Base-by-base conservation (phyloP, 2,797 vertebrate species). In the Anguilla megastoma region DNA sequence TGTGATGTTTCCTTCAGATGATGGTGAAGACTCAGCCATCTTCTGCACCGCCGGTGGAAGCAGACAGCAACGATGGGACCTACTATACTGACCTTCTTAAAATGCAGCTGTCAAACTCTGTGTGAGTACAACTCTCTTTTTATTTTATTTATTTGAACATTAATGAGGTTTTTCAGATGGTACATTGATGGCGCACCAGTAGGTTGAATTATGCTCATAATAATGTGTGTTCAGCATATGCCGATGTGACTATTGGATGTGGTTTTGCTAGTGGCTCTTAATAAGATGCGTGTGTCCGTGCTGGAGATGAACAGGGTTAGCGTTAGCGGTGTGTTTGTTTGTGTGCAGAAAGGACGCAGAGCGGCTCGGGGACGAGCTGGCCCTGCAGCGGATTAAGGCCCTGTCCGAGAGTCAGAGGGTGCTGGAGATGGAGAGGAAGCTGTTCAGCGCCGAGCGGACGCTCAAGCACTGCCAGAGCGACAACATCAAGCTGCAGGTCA, bases 351-450 rank as follows among this genome's bases (percentile, higher is more conserved):
- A 98, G 91, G 97, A 97, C 90, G 95, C 92, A 0, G 97, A 98
- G 92, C 94, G 95, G 48, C 91, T 96, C 48, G 96, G 96, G 90
- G 96, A 97, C 7, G 98, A 99, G 89, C 94, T 99, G 0, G 99
- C 98, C 45, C 93, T 98, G 86, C 97, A 99, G 92, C 96, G 98
- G 90, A 98, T 99, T 97, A 99, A 99, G 91, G 96, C 97, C 79
- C 92, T 99, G 85, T 97, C 97, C 66, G 98, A 99, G 93, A 99
- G 98, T 92, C 98, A 99, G 45, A 95, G 97, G 90, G 96, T 97
- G 84, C 93, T 99, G 90, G 97, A 98, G 89, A 93, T 99, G 92
- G 98, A 99, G 91, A 96, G 98, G 92, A 99, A 99, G 87, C 96
- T 99, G 33, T 99, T 97, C 92, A 91, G 93, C 3, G 96, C 93